phyloP scores from a whole-genome alignment of 1,140 invertebrate species.

The Drosophila eugracilis region DNA sequence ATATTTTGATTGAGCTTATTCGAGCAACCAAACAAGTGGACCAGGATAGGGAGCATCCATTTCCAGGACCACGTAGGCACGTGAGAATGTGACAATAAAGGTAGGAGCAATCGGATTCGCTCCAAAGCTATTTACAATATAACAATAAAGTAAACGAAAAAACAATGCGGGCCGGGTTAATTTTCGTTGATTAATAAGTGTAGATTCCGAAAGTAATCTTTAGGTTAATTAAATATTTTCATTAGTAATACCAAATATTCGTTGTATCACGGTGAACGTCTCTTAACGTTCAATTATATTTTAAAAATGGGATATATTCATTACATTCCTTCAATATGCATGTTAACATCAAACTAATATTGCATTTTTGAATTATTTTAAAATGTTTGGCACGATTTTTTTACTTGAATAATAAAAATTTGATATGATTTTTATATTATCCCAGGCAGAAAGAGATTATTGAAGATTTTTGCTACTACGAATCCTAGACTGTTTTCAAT shows the following conservation, averaged over 20 bases:
- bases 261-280: slow-evolving; percentile 7
- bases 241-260: slow-evolving; percentile 11
- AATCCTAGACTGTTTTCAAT: neutral
- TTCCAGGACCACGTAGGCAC: slow-evolving; percentile 42
- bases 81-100: slow-evolving; percentile 50
- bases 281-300: neutral
- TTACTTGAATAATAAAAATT: neutral
- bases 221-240: neutral
- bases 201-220: slow-evolving; percentile 21
- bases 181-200: neutral
- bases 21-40: slow-evolving; percentile 61
- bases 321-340: neutral
- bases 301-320: neutral
- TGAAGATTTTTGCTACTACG: slow-evolving; percentile 13
- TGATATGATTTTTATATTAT: slow-evolving; percentile 19
- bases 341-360: neutral
- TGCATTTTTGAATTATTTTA: neutral
- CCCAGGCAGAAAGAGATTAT: neutral
- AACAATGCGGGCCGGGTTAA: slow-evolving; percentile 31
- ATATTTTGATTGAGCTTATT: slow-evolving; percentile 70
- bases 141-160: slow-evolving; percentile 33
- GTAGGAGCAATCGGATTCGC: neutral
- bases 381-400: slow-evolving; percentile 20
- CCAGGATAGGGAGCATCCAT: neutral
- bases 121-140: slow-evolving; percentile 38